Evolutionary conservation across 2,888 invertebrate species (phyloP).

Genomic region (Phortica magna): DNA sequence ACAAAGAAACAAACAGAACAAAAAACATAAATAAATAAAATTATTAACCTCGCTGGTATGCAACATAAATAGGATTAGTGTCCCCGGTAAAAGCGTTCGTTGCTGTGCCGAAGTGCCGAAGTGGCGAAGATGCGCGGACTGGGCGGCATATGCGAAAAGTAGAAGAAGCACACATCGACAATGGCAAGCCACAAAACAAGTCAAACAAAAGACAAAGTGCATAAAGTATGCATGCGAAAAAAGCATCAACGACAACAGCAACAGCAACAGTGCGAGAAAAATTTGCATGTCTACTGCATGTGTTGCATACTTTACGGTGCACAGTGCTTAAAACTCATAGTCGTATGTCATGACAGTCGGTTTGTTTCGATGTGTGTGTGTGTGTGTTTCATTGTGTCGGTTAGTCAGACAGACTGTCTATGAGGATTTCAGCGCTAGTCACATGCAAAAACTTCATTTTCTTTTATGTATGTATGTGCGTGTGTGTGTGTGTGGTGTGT

Average conservation of each 20-base stretch:
- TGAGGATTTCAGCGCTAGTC: constrained; percentile 57
- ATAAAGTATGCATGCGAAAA: constrained; percentile 15
- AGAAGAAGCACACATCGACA: not conserved
- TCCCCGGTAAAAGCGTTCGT: constrained; percentile 60
- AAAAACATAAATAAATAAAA: constrained; percentile 58
- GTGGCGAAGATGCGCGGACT: not conserved
- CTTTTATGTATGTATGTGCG: constrained; percentile 43
- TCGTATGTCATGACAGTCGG: constrained; percentile 15
- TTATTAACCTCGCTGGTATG: constrained; percentile 70
- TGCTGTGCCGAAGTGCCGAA: not conserved
- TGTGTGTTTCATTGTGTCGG: constrained; percentile 39
- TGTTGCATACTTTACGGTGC: constrained; percentile 66
- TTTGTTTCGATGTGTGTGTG: constrained; percentile 33
- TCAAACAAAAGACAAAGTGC: constrained; percentile 35
- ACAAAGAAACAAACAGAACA: constrained; percentile 1
- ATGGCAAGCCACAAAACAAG: constrained; percentile 8
- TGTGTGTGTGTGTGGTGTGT: constrained; percentile 16
- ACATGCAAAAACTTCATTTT: constrained; percentile 68
- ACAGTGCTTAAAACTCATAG: constrained; percentile 48
- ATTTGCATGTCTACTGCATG: constrained; percentile 60
- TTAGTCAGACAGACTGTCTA: constrained; percentile 6
- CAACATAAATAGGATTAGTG: constrained; percentile 72
- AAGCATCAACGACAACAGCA: constrained; percentile 33
- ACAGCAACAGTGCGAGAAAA: constrained; percentile 29
- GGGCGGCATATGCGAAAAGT: not conserved